phyloP scores from a whole-genome alignment of 1,140 invertebrate genomes.

The honey bee (Apis mellifera) region DNA sequence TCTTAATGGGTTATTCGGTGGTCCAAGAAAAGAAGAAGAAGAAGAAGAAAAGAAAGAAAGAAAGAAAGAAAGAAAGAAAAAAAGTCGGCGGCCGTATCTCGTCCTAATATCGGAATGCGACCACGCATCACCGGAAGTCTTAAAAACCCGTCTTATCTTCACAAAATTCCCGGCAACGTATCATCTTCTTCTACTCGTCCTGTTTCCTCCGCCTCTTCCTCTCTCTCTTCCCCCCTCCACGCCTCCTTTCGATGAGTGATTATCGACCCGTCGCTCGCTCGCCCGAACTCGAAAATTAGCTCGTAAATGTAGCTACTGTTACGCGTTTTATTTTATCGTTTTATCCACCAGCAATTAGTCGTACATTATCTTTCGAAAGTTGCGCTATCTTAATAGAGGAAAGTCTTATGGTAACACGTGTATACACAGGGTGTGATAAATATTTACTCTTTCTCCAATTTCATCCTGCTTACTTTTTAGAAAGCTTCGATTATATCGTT shows the following conservation, averaged over 20 bases:
- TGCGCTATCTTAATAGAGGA: background rate
- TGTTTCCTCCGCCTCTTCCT: background rate
- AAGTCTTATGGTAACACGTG: background rate
- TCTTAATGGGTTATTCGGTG: background rate
- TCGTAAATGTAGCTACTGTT: conserved; percentile 63
- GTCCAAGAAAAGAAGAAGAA: background rate
- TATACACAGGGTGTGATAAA: background rate
- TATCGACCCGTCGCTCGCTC: conserved; percentile 27
- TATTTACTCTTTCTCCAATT: no score
- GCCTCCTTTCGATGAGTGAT: conserved; percentile 18
- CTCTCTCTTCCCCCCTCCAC: background rate
- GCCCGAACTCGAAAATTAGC: conserved; percentile 63
- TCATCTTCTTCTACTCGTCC: conserved; percentile 49
- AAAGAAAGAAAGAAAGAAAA: no score
- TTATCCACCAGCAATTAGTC: conserved; percentile 61
- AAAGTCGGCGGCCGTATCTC: conserved; percentile 23
- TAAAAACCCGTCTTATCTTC: conserved; percentile 59
- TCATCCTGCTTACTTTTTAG: no score
- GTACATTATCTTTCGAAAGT: conserved; percentile 24
- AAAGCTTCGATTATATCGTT: no score
- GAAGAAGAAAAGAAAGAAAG: no score
- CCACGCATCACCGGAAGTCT: conserved; percentile 59
- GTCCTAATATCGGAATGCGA: conserved; percentile 45
- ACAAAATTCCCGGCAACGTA: conserved; percentile 47
- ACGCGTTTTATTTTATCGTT: conserved; percentile 22